phyloP scores from a whole-genome alignment of 2,888 invertebrate species.

The Cerceris rybyensis region DNA sequence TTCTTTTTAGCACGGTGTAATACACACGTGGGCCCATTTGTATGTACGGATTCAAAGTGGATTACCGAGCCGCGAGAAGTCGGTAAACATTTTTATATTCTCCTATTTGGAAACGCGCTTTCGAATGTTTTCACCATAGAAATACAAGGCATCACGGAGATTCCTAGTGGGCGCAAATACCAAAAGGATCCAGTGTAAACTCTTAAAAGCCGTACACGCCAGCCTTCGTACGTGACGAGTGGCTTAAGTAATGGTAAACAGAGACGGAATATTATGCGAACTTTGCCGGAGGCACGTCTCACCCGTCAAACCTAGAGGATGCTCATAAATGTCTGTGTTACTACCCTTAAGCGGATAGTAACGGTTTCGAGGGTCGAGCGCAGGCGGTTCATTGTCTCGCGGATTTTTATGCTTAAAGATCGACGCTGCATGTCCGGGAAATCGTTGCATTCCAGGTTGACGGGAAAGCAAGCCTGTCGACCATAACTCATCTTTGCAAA shows the following conservation, averaged over 20 bases:
- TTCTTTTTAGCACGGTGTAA: too few species aligned
- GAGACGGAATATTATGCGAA: conserved; percentile 22
- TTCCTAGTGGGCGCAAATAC: conserved; percentile 44
- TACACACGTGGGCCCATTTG: neutral
- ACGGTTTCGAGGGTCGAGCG: too few species aligned
- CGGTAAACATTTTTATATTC: conserved; percentile 27
- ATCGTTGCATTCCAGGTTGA: too few species aligned
- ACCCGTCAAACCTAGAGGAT: conserved; percentile 29
- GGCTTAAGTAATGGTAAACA: conserved; percentile 65
- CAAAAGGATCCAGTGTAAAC: conserved; percentile 44
- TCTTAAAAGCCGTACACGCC: conserved; percentile 27
- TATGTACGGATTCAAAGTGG: neutral
- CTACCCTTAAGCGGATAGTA: too few species aligned
- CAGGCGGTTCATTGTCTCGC: too few species aligned
- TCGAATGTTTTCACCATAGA: conserved; percentile 31
- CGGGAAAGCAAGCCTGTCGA: too few species aligned
- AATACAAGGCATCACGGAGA: conserved; percentile 24
- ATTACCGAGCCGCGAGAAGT: neutral
- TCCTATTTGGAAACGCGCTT: conserved; percentile 43
- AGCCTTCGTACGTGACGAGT: conserved; percentile 56
- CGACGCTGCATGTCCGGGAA: too few species aligned
- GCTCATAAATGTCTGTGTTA: conserved; percentile 52
- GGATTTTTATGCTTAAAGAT: too few species aligned
- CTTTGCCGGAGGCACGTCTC: conserved; percentile 38
- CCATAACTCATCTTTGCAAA: too few species aligned